These are phyloP conservation scores for Coccyzus lansbergi DNA, from an alignment of 2,797 vertebrate species.

Conservation along the genomic window DNA sequence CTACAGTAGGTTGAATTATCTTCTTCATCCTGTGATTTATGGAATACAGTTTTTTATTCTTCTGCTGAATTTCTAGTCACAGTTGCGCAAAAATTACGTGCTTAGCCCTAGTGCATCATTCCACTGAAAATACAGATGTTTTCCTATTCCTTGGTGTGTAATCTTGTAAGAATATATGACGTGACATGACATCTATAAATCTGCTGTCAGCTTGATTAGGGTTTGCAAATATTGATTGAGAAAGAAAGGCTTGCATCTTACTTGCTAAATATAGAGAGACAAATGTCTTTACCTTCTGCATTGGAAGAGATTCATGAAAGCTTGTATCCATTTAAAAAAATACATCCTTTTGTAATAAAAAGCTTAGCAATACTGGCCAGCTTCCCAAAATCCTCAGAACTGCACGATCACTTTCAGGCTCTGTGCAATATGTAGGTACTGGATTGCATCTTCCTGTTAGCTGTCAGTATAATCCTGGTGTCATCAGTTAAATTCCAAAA, in stretches of 20 bases:
- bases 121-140: background rate
- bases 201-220: conserved; percentile 1
- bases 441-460: background rate
- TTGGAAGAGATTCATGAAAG: background rate
- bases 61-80: background rate
- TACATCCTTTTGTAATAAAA: background rate
- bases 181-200: background rate
- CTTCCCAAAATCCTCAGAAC: background rate
- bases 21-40: background rate
- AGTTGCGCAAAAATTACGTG: background rate
- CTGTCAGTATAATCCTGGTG: background rate
- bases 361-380: background rate
- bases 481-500: background rate
- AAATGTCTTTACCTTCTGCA: background rate
- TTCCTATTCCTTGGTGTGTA: background rate
- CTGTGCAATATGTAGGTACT: background rate
- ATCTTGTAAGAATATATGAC: background rate
- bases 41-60: background rate
- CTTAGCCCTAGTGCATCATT: background rate
- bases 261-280: background rate
- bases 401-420: background rate
- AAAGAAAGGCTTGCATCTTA: background rate
- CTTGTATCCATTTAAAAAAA: background rate
- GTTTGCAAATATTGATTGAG: conserved; percentile 3
- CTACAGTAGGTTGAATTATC: background rate